These are phyloP conservation scores for Scelioninae gen. 1 DNA, from an alignment of 2,888 invertebrate genomes.

Conservation along the genomic window DNA sequence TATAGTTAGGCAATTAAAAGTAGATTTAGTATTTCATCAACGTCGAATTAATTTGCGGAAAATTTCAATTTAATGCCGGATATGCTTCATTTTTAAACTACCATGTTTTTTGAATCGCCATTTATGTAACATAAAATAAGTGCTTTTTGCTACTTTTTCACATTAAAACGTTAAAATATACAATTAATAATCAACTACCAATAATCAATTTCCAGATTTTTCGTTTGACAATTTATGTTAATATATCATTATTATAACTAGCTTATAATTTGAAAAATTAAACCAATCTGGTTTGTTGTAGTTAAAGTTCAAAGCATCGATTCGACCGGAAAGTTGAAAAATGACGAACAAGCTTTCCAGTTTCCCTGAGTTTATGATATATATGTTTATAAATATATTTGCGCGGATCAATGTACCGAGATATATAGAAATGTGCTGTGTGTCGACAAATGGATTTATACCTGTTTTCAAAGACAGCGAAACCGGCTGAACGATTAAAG, in stretches of 20 bases:
- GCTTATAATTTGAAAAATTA: slow-evolving; percentile 4
- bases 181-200: too few relatives aligned
- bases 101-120: too few relatives aligned
- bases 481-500: slow-evolving; percentile 28
- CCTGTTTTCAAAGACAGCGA: slow-evolving; percentile 27
- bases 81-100: too few relatives aligned
- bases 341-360: slow-evolving; percentile 5
- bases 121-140: too few relatives aligned
- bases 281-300: slow-evolving; percentile 1
- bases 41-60: slow-evolving; percentile 18
- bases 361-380: background rate
- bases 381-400: slow-evolving; percentile 8
- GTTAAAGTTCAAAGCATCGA: slow-evolving; percentile 16
- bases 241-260: background rate
- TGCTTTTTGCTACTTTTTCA: too few relatives aligned
- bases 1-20: slow-evolving; percentile 20
- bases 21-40: slow-evolving; percentile 16
- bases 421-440: slow-evolving; percentile 3
- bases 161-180: too few relatives aligned
- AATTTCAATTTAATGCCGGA: slow-evolving; percentile 4
- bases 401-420: background rate
- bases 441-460: slow-evolving; percentile 16
- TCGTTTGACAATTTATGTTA: too few relatives aligned
- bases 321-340: slow-evolving; percentile 18
- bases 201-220: too few relatives aligned